Conservation (phyloP, 2,113 vertebrate species). For the Rhabdornis inornatus region DNA sequence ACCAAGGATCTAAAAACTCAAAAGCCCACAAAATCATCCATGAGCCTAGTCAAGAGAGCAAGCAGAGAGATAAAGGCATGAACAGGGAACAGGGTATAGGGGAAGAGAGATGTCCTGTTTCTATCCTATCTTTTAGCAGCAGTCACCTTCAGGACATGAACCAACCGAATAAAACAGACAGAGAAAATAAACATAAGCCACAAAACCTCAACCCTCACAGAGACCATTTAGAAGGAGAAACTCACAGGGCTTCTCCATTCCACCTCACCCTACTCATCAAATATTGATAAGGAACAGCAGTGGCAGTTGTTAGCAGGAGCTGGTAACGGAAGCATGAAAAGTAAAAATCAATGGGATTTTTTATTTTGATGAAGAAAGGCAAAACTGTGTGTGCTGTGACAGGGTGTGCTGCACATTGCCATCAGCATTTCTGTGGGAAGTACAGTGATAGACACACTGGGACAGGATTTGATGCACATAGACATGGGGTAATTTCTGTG, state of each 20-base stretch:
- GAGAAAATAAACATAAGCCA: constrained; percentile 50
- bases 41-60: neutral
- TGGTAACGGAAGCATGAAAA: constrained; percentile 43
- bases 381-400: neutral
- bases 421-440: neutral
- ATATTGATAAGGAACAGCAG: constrained; percentile 59
- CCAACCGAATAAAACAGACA: neutral
- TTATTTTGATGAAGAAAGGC: neutral
- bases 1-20: neutral
- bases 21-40: neutral
- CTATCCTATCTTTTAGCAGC: neutral
- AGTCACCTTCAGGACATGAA: constrained; percentile 45
- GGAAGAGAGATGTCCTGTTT: neutral
- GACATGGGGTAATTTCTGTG: neutral
- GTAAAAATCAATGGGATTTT: constrained; percentile 58
- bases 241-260: constrained; percentile 48
- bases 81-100: neutral
- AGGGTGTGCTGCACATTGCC: neutral
- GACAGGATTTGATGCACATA: neutral
- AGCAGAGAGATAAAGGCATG: neutral
- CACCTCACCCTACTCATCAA: constrained; percentile 62
- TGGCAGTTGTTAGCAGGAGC: constrained; percentile 47
- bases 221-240: constrained; percentile 59
- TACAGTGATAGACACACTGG: fast-evolving
- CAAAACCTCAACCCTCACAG: constrained; percentile 61